Evolutionary conservation across 2,888 invertebrate genomes (phyloP).

Genomic region (Conistra vaccinii): DNA sequence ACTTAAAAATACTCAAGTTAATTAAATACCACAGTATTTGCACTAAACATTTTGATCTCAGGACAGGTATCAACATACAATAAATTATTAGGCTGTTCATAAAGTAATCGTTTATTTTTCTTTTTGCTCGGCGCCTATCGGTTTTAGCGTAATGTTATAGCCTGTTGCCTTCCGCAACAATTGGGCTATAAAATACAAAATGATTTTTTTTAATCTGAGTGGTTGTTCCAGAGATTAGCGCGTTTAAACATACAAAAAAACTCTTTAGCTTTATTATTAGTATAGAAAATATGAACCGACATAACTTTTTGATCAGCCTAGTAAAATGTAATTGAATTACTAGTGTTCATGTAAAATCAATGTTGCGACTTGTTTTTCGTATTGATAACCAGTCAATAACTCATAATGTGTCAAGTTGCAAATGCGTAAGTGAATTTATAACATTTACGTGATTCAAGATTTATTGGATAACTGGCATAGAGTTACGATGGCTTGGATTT

Average conservation of each 20-base stretch:
- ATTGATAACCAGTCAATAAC: constrained; percentile 42
- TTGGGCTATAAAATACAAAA: no score
- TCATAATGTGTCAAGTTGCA: constrained; percentile 31
- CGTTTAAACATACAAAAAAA: no score
- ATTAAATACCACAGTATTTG: not conserved
- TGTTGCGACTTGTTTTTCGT: constrained; percentile 35
- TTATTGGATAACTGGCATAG: constrained; percentile 21
- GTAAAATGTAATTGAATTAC: constrained; percentile 45
- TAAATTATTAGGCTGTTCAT: no score
- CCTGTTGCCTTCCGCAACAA: no score
- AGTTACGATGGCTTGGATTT: constrained; percentile 30
- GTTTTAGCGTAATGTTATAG: no score
- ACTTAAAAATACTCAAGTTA: not conserved
- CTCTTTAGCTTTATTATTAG: no score
- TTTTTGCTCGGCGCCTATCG: no score
- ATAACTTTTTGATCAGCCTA: no score
- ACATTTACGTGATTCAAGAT: constrained; percentile 31
- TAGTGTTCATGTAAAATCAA: constrained; percentile 42
- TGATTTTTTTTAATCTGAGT: no score
- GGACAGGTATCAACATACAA: not conserved
- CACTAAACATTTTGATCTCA: not conserved
- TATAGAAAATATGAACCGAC: no score
- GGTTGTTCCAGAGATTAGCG: no score
- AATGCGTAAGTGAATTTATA: constrained; percentile 42
- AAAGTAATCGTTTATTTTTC: no score